A percentile compares a stretch with the other conserved stretches of the same genome.
Conservation (phyloP, 2,888 invertebrate genomes). For the Lapara coniferarum region DNA sequence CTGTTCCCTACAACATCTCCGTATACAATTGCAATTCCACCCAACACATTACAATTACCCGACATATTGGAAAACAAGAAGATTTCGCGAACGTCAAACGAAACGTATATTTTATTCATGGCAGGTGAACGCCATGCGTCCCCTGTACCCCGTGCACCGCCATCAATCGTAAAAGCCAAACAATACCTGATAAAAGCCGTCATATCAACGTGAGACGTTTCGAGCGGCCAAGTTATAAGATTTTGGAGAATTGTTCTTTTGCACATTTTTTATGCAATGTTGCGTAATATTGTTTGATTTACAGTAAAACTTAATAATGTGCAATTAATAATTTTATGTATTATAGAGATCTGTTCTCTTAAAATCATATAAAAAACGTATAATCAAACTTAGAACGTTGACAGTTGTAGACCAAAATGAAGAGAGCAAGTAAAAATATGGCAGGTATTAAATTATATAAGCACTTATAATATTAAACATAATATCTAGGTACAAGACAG, state of each 20-base stretch:
- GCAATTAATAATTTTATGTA: no score
- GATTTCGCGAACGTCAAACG: conserved; percentile 25
- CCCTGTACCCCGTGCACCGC: conserved; percentile 33
- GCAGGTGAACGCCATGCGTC: conserved; percentile 25
- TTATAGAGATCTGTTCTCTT: no score
- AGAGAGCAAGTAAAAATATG: no score
- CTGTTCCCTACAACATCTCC: conserved; percentile 1
- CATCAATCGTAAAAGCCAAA: conserved; percentile 72
- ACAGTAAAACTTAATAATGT: no score
- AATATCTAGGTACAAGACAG: background rate
- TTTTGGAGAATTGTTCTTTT: background rate
- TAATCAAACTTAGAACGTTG: no score
- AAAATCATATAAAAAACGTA: no score
- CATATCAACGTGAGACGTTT: conserved; percentile 67
- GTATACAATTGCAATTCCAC: background rate
- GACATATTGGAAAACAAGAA: conserved; percentile 26
- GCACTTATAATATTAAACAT: background rate
- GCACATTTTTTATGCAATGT: background rate
- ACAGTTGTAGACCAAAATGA: no score
- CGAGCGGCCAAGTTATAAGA: conserved; percentile 40
- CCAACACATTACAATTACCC: conserved; percentile 16
- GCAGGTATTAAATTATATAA: no score
- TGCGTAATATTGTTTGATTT: no score
- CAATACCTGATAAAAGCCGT: conserved; percentile 76
- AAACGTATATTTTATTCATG: conserved; percentile 30